These are phyloP conservation scores for Neoniphon sammara DNA, from an alignment of 2,797 vertebrate genomes.

Conservation along the genomic window DNA sequence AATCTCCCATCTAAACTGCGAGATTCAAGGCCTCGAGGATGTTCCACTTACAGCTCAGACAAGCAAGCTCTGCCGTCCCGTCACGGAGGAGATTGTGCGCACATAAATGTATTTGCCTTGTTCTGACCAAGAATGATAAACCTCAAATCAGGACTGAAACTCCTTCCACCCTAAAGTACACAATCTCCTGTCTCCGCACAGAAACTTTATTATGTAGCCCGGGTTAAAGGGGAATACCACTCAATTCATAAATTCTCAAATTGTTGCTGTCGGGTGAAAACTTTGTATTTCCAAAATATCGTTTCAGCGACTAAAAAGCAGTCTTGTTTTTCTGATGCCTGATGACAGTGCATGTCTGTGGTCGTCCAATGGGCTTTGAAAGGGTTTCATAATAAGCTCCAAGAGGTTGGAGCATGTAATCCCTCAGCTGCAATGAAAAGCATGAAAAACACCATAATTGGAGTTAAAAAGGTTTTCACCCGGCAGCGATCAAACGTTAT, in stretches of 20 bases:
- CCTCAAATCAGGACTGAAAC: slow-evolving; percentile 25
- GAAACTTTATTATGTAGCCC: slow-evolving; percentile 50
- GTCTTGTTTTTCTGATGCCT: slow-evolving; percentile 62
- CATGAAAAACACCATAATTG: neutral
- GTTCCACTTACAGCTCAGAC: slow-evolving; percentile 69
- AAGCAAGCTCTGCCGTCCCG: slow-evolving; percentile 76
- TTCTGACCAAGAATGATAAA: slow-evolving; percentile 66
- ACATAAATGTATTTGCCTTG: slow-evolving; percentile 64
- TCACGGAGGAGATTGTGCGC: slow-evolving; percentile 72
- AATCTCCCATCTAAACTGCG: slow-evolving; percentile 39
- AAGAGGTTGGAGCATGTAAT: slow-evolving; percentile 29
- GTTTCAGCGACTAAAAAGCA: slow-evolving; percentile 67
- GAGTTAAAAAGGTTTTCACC: slow-evolving; percentile 17
- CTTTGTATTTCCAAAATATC: slow-evolving; percentile 44
- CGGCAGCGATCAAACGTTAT: too few species aligned
- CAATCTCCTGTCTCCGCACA: slow-evolving; percentile 30
- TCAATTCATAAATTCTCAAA: slow-evolving; percentile 62
- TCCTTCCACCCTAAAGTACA: slow-evolving; percentile 13
- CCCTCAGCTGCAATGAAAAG: neutral
- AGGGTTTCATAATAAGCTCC: slow-evolving; percentile 36
- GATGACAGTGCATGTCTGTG: slow-evolving; percentile 42
- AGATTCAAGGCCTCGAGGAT: slow-evolving; percentile 54
- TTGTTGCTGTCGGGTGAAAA: slow-evolving; percentile 58
- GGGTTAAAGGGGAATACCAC: slow-evolving; percentile 59
- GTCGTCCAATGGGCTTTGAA: slow-evolving; percentile 25